These are phyloP conservation scores for Saimiri boliviensis DNA, from an alignment of 2,113 vertebrate species.

Conservation along the genomic window DNA sequence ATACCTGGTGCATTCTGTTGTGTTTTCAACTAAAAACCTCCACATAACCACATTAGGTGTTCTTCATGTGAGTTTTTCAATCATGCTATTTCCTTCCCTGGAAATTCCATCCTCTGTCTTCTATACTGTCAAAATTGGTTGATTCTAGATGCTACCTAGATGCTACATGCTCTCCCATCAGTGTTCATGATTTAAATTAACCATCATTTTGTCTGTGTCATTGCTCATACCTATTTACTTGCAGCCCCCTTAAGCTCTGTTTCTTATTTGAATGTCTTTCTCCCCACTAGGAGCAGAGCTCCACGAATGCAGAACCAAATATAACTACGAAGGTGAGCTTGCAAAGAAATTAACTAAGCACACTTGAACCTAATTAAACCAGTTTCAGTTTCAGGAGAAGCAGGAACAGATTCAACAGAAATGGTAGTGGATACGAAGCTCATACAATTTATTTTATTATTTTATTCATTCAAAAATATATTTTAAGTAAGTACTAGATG, in stretches of 20 bases:
- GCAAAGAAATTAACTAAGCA: neutral
- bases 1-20: neutral
- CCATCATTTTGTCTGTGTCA: neutral
- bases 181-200: neutral
- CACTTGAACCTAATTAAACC: neutral
- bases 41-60: fast-evolving
- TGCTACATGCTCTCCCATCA: neutral
- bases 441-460: neutral
- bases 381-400: neutral
- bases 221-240: neutral
- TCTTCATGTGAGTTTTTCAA: neutral
- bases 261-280: neutral
- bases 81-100: neutral
- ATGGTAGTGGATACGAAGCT: neutral
- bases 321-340: neutral
- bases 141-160: neutral
- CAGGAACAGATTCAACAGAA: neutral
- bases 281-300: neutral
- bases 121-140: neutral
- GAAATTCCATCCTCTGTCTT: neutral
- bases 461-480: neutral
- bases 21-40: neutral
- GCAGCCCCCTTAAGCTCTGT: neutral
- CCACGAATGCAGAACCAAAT: neutral
- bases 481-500: neutral